phyloP scores from a whole-genome alignment of 2,888 invertebrate species.

The Drosophila longiperda region DNA sequence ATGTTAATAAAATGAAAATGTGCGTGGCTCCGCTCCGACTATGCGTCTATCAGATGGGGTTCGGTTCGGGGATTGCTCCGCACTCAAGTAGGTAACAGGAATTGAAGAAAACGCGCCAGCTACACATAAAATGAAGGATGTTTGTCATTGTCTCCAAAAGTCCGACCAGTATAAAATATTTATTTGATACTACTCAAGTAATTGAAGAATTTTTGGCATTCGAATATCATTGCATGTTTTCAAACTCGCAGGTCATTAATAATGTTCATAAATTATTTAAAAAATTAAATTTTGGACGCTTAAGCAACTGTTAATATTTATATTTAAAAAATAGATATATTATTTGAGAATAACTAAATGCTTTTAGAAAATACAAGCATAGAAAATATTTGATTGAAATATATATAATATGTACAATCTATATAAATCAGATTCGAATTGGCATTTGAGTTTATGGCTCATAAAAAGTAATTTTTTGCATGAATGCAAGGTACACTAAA shows the following conservation, averaged over 20 bases:
- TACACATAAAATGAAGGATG: slow-evolving; percentile 51
- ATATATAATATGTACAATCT: neutral
- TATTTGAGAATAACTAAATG: slow-evolving; percentile 27
- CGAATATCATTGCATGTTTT: neutral
- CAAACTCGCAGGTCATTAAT: slow-evolving; percentile 15
- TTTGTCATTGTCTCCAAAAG: slow-evolving; percentile 20
- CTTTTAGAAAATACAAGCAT: neutral
- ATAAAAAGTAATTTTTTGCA: neutral
- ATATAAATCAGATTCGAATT: neutral
- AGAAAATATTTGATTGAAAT: slow-evolving; percentile 1
- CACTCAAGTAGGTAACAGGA: slow-evolving; percentile 13
- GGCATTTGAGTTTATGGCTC: neutral
- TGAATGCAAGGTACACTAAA: neutral
- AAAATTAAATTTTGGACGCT: slow-evolving; percentile 18
- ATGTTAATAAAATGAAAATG: slow-evolving; percentile 66
- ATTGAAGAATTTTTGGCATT: slow-evolving; percentile 15
- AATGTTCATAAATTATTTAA: slow-evolving; percentile 26
- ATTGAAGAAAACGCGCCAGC: slow-evolving; percentile 58
- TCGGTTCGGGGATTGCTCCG: neutral
- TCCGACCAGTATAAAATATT: neutral
- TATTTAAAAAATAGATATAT: slow-evolving; percentile 19
- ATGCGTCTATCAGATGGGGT: neutral
- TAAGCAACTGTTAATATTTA: neutral
- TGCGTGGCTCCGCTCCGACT: slow-evolving; percentile 59
- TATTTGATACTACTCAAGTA: slow-evolving; percentile 5